These are phyloP conservation scores for Podarcis lilfordi DNA, from an alignment of 2,797 vertebrate genomes.

Conservation along the genomic window DNA sequence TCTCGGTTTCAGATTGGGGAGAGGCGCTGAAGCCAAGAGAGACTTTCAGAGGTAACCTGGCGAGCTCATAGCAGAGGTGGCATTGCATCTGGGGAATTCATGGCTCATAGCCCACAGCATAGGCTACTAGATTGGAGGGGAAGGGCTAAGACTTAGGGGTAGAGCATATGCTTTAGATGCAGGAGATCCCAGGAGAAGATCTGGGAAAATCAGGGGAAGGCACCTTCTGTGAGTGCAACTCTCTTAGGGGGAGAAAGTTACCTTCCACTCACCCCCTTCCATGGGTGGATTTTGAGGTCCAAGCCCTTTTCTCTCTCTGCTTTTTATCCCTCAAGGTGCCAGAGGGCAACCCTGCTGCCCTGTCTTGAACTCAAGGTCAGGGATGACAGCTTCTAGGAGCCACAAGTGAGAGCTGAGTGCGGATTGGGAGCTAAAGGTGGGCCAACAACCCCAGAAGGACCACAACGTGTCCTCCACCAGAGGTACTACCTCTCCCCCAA, in stretches of 20 bases:
- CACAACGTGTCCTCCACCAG: too few relatives aligned
- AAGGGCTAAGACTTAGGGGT: background rate
- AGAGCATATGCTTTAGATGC: background rate
- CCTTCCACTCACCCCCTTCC: too few relatives aligned
- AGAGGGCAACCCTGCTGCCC: too few relatives aligned
- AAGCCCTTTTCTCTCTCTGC: background rate
- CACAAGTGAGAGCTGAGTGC: too few relatives aligned
- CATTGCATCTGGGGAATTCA: background rate
- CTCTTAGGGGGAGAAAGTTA: too few relatives aligned
- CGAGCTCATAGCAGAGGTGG: background rate
- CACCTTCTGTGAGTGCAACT: too few relatives aligned
- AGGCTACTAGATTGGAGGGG: background rate
- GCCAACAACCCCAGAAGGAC: too few relatives aligned
- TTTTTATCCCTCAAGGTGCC: background rate
- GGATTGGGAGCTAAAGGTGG: too few relatives aligned
- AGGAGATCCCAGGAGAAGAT: background rate
- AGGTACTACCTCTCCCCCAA: too few relatives aligned
- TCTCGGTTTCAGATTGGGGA: background rate
- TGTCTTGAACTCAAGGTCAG: background rate
- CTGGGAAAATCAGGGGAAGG: too few relatives aligned
- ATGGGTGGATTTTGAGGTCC: background rate
- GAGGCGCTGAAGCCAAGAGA: background rate
- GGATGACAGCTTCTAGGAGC: too few relatives aligned
- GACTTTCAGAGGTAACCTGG: too few relatives aligned
- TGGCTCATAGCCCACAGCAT: background rate